Evolutionary conservation across 1,140 invertebrate genomes (phyloP).

Genomic region (Trichomalopsis sarcophagae): DNA sequence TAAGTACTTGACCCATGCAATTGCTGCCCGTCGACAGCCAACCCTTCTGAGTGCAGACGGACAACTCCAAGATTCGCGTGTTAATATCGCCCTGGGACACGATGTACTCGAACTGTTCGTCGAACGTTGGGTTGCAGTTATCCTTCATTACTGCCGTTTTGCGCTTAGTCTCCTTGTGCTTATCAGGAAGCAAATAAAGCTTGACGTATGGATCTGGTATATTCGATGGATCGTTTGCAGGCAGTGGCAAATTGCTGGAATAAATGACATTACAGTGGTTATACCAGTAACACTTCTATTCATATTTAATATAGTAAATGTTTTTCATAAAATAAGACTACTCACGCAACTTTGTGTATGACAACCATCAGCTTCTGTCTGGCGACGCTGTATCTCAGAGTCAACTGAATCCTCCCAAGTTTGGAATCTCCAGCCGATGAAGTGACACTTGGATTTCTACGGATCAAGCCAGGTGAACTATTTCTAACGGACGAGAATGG

Average conservation of each 20-base stretch:
- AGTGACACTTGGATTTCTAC: slow-evolving; percentile 72
- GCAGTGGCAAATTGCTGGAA: slow-evolving; percentile 86
- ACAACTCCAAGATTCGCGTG: slow-evolving; percentile 84
- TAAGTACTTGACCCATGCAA: slow-evolving; percentile 85
- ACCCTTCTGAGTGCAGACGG: slow-evolving; percentile 89
- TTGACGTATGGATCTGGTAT: slow-evolving; percentile 97
- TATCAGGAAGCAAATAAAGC: slow-evolving; percentile 92
- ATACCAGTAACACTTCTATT: neutral
- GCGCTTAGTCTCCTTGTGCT: slow-evolving; percentile 90
- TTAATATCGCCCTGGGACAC: slow-evolving; percentile 86
- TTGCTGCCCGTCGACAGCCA: slow-evolving; percentile 85
- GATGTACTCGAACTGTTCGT: slow-evolving; percentile 92
- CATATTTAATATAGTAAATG: slow-evolving; percentile 21
- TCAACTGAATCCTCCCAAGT: slow-evolving; percentile 88
- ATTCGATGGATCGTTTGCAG: slow-evolving; percentile 85
- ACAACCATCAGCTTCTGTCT: slow-evolving; percentile 88
- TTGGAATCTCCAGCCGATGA: slow-evolving; percentile 81
- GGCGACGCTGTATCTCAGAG: slow-evolving; percentile 88
- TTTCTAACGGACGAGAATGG: neutral
- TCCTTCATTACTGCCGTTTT: slow-evolving; percentile 93
- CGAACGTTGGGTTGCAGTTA: slow-evolving; percentile 92
- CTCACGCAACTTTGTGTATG: slow-evolving; percentile 92
- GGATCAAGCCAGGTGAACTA: slow-evolving; percentile 63
- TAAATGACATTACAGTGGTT: neutral
- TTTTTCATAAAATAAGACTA: slow-evolving; percentile 24